phyloP scores from a whole-genome alignment of 2,797 vertebrate species.

The Parauchenoglanis ngamensis region DNA sequence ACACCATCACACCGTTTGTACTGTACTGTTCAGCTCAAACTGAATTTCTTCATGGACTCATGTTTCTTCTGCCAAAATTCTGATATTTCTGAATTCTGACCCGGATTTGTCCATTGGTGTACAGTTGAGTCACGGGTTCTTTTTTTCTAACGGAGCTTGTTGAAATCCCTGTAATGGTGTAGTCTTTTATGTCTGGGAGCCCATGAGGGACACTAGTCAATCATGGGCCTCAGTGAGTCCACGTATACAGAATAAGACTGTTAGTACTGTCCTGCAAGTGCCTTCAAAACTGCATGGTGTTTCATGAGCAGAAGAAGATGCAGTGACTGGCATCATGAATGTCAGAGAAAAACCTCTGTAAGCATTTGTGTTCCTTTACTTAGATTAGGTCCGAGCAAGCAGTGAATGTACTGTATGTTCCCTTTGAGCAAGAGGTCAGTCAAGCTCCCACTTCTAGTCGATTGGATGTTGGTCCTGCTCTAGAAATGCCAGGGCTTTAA shows the following conservation, averaged over 20 bases:
- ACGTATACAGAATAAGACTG: background rate
- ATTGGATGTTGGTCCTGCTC: background rate
- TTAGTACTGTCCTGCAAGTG: background rate
- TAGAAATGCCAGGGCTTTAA: background rate
- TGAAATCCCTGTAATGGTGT: background rate
- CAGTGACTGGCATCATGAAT: background rate
- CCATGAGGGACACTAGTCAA: background rate
- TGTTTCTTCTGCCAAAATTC: background rate
- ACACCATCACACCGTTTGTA: background rate
- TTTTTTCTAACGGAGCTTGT: background rate
- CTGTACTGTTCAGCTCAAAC: background rate
- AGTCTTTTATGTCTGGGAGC: background rate
- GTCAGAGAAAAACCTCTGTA: too few species aligned
- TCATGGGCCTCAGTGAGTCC: background rate
- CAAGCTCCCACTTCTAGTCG: background rate
- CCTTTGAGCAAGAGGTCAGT: background rate
- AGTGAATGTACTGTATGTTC: too few species aligned
- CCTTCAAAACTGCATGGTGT: background rate
- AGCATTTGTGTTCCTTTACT: too few species aligned
- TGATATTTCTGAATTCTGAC: background rate
- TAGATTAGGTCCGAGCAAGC: too few species aligned
- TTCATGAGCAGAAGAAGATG: background rate
- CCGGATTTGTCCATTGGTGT: background rate
- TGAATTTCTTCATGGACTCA: background rate
- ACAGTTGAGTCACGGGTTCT: background rate